These are phyloP conservation scores for Diacarnus erythraeanus DNA, from an alignment of 37 sponge, comb jelly and placozoan species.

Conservation along the genomic window DNA sequence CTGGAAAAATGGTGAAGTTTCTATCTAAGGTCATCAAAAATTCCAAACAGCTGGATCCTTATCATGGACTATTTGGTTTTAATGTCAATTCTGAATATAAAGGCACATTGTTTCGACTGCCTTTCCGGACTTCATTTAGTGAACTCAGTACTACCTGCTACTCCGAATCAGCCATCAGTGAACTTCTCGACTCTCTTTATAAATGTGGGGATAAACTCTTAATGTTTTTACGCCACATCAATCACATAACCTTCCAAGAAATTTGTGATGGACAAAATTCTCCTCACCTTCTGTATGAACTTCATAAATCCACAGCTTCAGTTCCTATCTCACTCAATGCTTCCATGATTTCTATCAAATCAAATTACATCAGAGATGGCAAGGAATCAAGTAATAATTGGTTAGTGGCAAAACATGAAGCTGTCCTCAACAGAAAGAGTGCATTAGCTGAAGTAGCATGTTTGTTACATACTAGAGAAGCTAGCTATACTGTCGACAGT, in stretches of 20 bases:
- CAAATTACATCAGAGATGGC: background rate
- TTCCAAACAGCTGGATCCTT: constrained; percentile 60
- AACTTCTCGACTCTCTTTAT: constrained; percentile 19
- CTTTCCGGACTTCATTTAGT: constrained; percentile 49
- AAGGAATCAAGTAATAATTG: background rate
- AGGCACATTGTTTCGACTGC: constrained; percentile 67
- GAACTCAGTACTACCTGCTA: constrained; percentile 54
- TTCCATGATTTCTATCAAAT: background rate
- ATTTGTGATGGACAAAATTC: constrained; percentile 6
- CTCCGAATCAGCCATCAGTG: constrained; percentile 7
- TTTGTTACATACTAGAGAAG: background rate
- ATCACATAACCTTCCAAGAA: constrained; percentile 25
- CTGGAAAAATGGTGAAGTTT: constrained; percentile 53
- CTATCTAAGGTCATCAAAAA: constrained; percentile 8
- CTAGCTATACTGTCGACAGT: background rate
- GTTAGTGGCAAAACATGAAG: background rate
- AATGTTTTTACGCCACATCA: constrained; percentile 48
- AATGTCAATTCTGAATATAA: constrained; percentile 4
- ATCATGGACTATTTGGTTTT: constrained; percentile 52
- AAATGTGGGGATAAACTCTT: constrained; percentile 46
- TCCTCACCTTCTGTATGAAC: constrained; percentile 1
- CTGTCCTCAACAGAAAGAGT: background rate
- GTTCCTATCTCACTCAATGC: background rate
- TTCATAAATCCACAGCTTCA: background rate
- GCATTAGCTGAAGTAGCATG: background rate